Evolutionary conservation across 2,888 invertebrate genomes (phyloP).

Genomic region (Drosophila meridionalis): DNA sequence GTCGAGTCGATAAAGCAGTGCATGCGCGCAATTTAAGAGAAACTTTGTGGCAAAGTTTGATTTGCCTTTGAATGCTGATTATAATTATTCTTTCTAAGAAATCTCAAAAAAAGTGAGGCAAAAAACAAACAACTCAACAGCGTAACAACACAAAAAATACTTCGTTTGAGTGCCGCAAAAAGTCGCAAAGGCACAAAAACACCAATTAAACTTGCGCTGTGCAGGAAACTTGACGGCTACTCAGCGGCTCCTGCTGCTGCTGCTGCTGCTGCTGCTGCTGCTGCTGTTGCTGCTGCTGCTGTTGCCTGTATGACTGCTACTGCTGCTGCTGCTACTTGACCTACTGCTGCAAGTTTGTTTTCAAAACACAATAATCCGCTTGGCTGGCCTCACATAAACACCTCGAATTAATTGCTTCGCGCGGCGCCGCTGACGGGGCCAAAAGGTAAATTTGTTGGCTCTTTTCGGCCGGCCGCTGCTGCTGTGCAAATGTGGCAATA

Average conservation of each 20-base stretch:
- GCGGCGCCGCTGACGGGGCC: neutral
- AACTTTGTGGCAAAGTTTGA: constrained; percentile 4
- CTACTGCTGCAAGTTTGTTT: constrained; percentile 43
- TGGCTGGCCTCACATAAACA: constrained; percentile 56
- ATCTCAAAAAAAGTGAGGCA: constrained; percentile 4
- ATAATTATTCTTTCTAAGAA: constrained; percentile 21
- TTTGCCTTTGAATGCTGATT: constrained; percentile 24
- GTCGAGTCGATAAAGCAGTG: constrained; percentile 68
- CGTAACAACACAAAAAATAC: constrained; percentile 1
- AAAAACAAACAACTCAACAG: neutral
- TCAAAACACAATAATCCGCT: constrained; percentile 51
- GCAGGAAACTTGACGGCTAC: constrained; percentile 27
- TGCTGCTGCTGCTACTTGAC: constrained; percentile 35
- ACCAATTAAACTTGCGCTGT: constrained; percentile 47
- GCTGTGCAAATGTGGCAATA: constrained; percentile 49
- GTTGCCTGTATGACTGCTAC: no score
- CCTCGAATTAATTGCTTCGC: constrained; percentile 50
- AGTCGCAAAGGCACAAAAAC: constrained; percentile 16
- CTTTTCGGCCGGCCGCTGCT: constrained; percentile 21
- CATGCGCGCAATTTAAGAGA: constrained; percentile 17
- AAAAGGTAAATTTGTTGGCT: constrained; percentile 25
- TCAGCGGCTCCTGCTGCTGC: neutral
- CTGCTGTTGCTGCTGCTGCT: constrained; percentile 6
- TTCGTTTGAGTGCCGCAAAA: constrained; percentile 3
- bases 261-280: constrained; percentile 6